Evolutionary conservation across 2,797 vertebrate genomes (phyloP), one percentile per base, ranked within the genome.

Genomic region (Hirundo rustica): DNA sequence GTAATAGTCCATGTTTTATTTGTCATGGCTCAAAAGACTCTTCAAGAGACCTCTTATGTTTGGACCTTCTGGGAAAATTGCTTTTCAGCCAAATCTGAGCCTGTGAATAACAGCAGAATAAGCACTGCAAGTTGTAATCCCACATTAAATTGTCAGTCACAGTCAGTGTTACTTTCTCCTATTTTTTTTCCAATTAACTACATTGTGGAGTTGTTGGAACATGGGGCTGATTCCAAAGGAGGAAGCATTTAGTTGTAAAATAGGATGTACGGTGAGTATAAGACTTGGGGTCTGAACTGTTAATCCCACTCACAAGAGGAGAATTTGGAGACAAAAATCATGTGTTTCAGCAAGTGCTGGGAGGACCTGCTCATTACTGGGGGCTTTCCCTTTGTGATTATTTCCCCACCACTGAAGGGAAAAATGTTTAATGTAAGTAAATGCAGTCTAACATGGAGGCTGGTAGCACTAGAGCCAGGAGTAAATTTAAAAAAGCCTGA

Each of bases 61-160:
- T 89, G 67, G 23, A 55, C 30, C 29, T 92, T 90, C 55, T 84
- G 78, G 79, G 73, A 86, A 92, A 88, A 92, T 38, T 66, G 53
- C 65, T 77, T 91, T 85, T 62, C 51, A 91, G 61, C 47, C 91
- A 93, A 83, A 80, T 93, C 61, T 88, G 82, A 92, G 66, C 23
- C 58, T 85, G 45, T 88, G 91, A 80, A 74, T 88, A 71, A 55
- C 32, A 81, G 62, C 44, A 66, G 82, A 66, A 60, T 88, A 91
- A 92, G 62, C 32, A 54, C 14, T 74, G 26, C 47, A 45, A 40
- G 40, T 45, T 0, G 1, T 84, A 91, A 89, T 89, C 66, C 50
- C 84, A 62, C 87, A 85, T 85, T 77, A 85, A 75, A 72, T 72
- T 94, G 87, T 92, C 89, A 82, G 47, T 89, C 47, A 60, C 17